Percentiles rank a stretch among this genome's conserved stretches.
Evolutionary conservation across 2,888 invertebrate species (phyloP).

Genomic region (Nomada hirtipes): DNA sequence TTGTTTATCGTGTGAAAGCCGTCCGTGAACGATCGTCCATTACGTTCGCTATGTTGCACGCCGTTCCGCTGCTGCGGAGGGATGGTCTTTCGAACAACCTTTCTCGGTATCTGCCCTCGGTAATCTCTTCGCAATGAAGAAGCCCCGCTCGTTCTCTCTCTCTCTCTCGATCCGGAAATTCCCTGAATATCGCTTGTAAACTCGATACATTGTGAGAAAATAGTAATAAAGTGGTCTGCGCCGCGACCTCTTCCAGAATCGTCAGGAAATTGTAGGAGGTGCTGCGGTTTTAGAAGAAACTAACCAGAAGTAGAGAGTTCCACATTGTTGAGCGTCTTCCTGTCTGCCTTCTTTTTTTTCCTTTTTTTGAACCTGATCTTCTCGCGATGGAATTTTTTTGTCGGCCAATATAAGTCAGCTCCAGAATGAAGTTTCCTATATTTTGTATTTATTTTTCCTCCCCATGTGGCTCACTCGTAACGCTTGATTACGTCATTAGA

Average conservation of each 20-base stretch:
- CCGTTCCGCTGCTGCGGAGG: conserved; percentile 44
- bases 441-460: too few species aligned
- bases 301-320: too few species aligned
- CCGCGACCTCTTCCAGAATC: background rate
- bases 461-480: too few species aligned
- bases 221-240: conserved; percentile 4
- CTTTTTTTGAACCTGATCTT: too few species aligned
- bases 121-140: conserved; percentile 63
- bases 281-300: background rate
- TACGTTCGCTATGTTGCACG: conserved; percentile 62
- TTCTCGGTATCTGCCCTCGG: conserved; percentile 62
- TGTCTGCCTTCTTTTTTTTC: too few species aligned
- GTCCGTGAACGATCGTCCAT: conserved; percentile 69
- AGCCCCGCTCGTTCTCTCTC: conserved; percentile 9
- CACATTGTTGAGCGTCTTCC: too few species aligned
- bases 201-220: conserved; percentile 30
- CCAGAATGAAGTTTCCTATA: too few species aligned
- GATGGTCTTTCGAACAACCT: conserved; percentile 54
- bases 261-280: conserved; percentile 9
- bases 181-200: conserved; percentile 47
- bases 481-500: too few species aligned
- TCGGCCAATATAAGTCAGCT: too few species aligned
- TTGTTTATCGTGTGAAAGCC: conserved; percentile 74
- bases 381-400: too few species aligned
- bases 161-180: conserved; percentile 58